Evolutionary conservation across 1,140 invertebrate species (phyloP).

Genomic region (Archivesica marissinica): DNA sequence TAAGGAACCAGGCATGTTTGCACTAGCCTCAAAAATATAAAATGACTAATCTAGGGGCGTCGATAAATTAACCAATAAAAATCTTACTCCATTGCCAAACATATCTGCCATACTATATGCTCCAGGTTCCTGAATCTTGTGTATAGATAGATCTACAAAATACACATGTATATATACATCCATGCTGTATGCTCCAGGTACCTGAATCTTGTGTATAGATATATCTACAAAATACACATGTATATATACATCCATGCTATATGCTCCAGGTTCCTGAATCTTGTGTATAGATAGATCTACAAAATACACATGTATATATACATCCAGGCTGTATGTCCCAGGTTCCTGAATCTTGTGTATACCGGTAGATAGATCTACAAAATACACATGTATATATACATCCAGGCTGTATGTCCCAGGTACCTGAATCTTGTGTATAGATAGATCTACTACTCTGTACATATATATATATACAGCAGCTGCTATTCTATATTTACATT

Average conservation of each 20-base stretch:
- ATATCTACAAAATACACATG: constrained; percentile 72
- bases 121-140: constrained; percentile 74
- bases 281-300: constrained; percentile 79
- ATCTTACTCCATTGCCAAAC: constrained; percentile 76
- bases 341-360: constrained; percentile 76
- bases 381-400: constrained; percentile 36
- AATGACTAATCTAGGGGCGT: too few species aligned
- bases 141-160: constrained; percentile 79
- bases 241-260: constrained; percentile 69
- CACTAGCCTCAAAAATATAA: too few species aligned
- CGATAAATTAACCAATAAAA: too few species aligned
- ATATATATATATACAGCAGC: constrained; percentile 44
- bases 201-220: constrained; percentile 78
- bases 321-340: constrained; percentile 72
- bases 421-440: constrained; percentile 77
- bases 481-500: too few species aligned
- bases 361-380: constrained; percentile 77
- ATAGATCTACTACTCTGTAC: constrained; percentile 75
- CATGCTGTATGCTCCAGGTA: constrained; percentile 72
- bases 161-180: constrained; percentile 52
- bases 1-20: too few species aligned
- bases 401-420: constrained; percentile 73
- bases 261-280: constrained; percentile 73
- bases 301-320: constrained; percentile 54
- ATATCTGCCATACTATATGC: constrained; percentile 78